These are phyloP conservation scores for Myripristis murdjan DNA, from an alignment of 2,797 vertebrate species.

Conservation along the genomic window DNA sequence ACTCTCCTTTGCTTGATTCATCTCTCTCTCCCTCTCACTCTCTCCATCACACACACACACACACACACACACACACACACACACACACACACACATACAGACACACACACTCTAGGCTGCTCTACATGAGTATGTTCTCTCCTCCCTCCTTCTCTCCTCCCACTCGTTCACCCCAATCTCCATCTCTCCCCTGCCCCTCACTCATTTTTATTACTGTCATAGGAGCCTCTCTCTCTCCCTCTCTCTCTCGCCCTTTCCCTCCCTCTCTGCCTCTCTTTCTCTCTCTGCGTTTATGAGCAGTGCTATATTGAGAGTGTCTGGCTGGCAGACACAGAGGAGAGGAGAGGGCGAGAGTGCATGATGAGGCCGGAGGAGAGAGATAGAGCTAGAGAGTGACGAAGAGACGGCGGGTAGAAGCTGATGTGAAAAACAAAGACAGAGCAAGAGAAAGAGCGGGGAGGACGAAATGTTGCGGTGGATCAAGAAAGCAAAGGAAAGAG, in stretches of 20 bases:
- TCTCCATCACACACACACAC: too few species aligned
- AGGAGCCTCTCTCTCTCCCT: slow-evolving; percentile 70
- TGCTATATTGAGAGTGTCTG: slow-evolving; percentile 93
- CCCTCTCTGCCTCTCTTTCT: slow-evolving; percentile 42
- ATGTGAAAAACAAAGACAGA: slow-evolving; percentile 20
- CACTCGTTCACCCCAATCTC: slow-evolving; percentile 78
- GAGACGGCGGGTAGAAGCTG: neutral
- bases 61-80: slow-evolving; percentile 18
- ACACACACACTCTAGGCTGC: slow-evolving; percentile 41
- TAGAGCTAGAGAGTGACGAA: slow-evolving; percentile 15
- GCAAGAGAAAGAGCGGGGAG: neutral
- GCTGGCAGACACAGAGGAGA: slow-evolving; percentile 82
- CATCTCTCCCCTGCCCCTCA: slow-evolving; percentile 72
- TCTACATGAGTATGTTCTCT: slow-evolving; percentile 63
- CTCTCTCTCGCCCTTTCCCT: slow-evolving; percentile 42
- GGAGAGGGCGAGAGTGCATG: slow-evolving; percentile 71
- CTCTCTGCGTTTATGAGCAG: slow-evolving; percentile 88
- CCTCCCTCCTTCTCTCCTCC: slow-evolving; percentile 67
- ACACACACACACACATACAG: slow-evolving; percentile 22
- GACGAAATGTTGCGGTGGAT: neutral
- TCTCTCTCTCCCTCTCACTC: neutral
- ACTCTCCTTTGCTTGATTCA: slow-evolving; percentile 19
- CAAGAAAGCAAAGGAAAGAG: neutral
- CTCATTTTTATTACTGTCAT: slow-evolving; percentile 81
- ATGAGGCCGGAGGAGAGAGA: slow-evolving; percentile 55